Conservation (phyloP, 1,140 invertebrate genomes). For the Brachionus calyciflorus region DNA sequence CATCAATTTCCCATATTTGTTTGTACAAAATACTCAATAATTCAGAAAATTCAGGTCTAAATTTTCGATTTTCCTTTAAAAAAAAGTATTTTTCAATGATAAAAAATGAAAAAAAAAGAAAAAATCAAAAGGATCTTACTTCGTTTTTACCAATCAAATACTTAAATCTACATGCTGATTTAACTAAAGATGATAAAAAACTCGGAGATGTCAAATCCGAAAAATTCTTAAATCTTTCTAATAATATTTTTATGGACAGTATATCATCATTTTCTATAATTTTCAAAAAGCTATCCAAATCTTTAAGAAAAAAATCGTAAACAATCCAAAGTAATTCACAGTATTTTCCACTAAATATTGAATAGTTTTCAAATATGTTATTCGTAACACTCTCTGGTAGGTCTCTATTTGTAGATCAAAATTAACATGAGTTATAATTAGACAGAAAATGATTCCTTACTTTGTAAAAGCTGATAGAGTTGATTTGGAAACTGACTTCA, state of each 20-base stretch:
- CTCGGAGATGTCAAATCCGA: not conserved
- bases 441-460: too few relatives aligned
- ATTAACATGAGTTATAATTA: not conserved
- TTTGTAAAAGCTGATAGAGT: too few relatives aligned
- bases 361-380: constrained; percentile 33
- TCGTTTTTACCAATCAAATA: not conserved
- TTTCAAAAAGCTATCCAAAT: not conserved
- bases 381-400: not conserved
- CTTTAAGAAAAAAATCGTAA: not conserved
- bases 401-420: constrained; percentile 27
- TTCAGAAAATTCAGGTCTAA: not conserved
- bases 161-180: not conserved
- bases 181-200: constrained; percentile 7
- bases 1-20: constrained; percentile 27
- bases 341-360: constrained; percentile 37
- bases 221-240: constrained; percentile 11
- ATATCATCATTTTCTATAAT: not conserved
- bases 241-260: not conserved
- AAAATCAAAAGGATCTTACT: not conserved
- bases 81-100: not conserved
- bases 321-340: not conserved
- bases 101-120: not conserved
- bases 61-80: not conserved
- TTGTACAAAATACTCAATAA: not conserved
- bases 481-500: not conserved